Percentiles rank a stretch among this genome's conserved stretches.
Evolutionary conservation across 1,140 invertebrate genomes (phyloP).

Genomic region (Micrasema minimum): DNA sequence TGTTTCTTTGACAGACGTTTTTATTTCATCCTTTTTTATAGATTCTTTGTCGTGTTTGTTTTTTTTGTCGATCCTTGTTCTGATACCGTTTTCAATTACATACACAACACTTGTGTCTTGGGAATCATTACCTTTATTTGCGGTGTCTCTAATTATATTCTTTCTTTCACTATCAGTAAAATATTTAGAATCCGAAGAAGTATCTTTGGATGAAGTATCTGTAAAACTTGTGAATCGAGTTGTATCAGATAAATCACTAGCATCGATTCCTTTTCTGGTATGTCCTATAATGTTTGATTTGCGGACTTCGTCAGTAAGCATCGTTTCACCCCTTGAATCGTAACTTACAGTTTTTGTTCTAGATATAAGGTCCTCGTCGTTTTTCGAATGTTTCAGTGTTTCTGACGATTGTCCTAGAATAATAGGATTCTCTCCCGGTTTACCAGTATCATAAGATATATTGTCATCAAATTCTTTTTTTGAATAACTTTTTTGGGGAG

Average conservation of each 20-base stretch:
- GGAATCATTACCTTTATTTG: too few relatives aligned
- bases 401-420: slow-evolving; percentile 46
- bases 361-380: slow-evolving; percentile 47
- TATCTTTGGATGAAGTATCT: slow-evolving; percentile 30
- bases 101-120: too few relatives aligned
- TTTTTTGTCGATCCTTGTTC: slow-evolving; percentile 28
- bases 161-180: slow-evolving; percentile 40
- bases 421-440: slow-evolving; percentile 59
- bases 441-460: slow-evolving; percentile 67
- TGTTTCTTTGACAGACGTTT: slow-evolving; percentile 12
- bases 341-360: slow-evolving; percentile 45
- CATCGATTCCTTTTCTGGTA: neutral
- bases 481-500: slow-evolving; percentile 66
- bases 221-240: slow-evolving; percentile 10
- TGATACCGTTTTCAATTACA: slow-evolving; percentile 52
- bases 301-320: slow-evolving; percentile 31
- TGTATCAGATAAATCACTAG: slow-evolving; percentile 7
- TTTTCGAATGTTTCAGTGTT: slow-evolving; percentile 44
- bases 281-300: slow-evolving; percentile 2
- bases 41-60: neutral
- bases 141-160: slow-evolving; percentile 10
- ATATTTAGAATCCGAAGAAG: slow-evolving; percentile 31
- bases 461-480: slow-evolving; percentile 66
- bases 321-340: slow-evolving; percentile 44
- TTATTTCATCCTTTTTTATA: slow-evolving; percentile 17